Percentiles rank a stretch among this genome's conserved stretches.
These are phyloP conservation scores for Ectobius pallidus DNA, from an alignment of 2,888 invertebrate genomes.

Conservation along the genomic window DNA sequence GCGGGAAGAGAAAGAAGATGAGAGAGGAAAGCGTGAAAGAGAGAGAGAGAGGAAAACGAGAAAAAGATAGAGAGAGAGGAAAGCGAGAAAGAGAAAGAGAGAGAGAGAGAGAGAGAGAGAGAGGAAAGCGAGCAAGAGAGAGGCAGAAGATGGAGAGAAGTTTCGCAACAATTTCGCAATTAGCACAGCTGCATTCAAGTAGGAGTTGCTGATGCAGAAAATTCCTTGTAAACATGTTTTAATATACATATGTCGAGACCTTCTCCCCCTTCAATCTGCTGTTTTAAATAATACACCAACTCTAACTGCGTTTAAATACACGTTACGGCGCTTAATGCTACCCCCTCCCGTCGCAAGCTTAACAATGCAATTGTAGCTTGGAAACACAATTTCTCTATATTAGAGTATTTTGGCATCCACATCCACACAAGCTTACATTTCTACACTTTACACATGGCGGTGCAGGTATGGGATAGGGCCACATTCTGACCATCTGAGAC, in stretches of 20 bases:
- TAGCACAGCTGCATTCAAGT: background rate
- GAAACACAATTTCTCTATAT: too few relatives aligned
- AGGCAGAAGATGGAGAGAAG: background rate
- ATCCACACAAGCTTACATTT: too few relatives aligned
- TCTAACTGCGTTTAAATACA: background rate
- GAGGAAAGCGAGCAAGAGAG: too few relatives aligned
- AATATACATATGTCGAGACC: background rate
- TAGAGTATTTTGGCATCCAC: too few relatives aligned
- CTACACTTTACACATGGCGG: too few relatives aligned
- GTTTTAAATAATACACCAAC: background rate
- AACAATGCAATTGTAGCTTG: too few relatives aligned
- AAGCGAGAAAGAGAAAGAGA: background rate
- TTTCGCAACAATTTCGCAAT: constrained; percentile 11
- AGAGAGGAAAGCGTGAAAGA: background rate
- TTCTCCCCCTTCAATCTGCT: background rate
- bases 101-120: background rate
- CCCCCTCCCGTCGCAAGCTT: too few relatives aligned
- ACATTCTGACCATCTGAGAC: too few relatives aligned
- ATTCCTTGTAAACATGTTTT: constrained; percentile 6
- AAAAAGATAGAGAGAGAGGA: background rate
- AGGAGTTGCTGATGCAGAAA: background rate
- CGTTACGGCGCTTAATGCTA: background rate
- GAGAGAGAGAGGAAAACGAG: too few relatives aligned
- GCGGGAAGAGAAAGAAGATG: background rate
- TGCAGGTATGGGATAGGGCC: too few relatives aligned